These are phyloP conservation scores for Platorchestia sp. DNA, from an alignment of 1,140 invertebrate species.

Conservation along the genomic window DNA sequence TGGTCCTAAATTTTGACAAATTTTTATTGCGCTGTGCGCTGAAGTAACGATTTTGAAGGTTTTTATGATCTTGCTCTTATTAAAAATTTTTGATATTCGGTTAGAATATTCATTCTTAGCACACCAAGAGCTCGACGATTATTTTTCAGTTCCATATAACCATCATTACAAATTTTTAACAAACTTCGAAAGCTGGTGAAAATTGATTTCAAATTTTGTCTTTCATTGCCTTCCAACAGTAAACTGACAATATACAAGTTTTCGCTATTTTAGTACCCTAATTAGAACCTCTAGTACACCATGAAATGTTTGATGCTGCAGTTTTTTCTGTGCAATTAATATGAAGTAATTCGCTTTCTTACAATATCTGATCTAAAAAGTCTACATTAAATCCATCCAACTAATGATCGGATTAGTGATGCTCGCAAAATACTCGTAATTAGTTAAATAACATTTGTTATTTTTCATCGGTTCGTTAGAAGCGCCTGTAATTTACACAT, in stretches of 20 bases:
- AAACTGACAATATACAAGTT: neutral
- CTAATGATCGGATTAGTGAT: too few relatives aligned
- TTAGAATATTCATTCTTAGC: neutral
- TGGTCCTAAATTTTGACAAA: neutral
- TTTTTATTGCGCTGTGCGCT: neutral
- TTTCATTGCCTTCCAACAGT: neutral
- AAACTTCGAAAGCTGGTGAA: neutral
- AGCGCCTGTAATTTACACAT: too few relatives aligned
- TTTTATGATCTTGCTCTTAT: neutral
- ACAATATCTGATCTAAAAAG: too few relatives aligned
- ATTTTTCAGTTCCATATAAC: neutral
- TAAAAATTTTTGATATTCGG: neutral
- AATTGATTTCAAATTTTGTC: neutral
- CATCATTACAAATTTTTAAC: neutral
- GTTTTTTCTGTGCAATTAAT: too few relatives aligned
- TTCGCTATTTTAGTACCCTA: neutral
- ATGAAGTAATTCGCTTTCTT: too few relatives aligned
- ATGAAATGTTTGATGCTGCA: too few relatives aligned
- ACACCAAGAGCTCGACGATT: neutral
- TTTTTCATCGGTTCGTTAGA: too few relatives aligned
- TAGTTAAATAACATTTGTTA: too few relatives aligned
- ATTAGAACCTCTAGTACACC: neutral
- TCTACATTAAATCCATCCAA: too few relatives aligned
- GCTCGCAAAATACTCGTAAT: too few relatives aligned
- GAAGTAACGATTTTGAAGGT: neutral